A percentile compares a stretch with the other conserved stretches of the same genome.
phyloP scores from a whole-genome alignment of 2,888 invertebrate genomes.

The Eupelmus urozonus region DNA sequence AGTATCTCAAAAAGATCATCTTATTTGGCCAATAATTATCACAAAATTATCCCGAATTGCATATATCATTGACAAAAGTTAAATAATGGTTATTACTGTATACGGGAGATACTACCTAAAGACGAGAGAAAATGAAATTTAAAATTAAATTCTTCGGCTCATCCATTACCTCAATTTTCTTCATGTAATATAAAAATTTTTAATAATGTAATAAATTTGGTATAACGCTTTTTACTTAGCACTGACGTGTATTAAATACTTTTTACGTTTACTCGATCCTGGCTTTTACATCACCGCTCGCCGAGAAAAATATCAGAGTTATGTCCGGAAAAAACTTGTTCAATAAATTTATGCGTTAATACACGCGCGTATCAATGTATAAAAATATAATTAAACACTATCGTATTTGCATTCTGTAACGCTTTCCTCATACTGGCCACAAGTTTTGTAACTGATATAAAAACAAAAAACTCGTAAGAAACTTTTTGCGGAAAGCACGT shows the following conservation, averaged over 20 bases:
- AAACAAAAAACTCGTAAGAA: background rate
- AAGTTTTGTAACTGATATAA: slow-evolving; percentile 21
- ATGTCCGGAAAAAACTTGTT: slow-evolving; percentile 2
- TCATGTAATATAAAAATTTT: background rate
- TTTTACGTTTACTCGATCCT: background rate
- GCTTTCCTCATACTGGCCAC: too few species aligned
- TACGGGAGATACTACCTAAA: background rate
- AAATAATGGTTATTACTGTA: too few species aligned
- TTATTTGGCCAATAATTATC: too few species aligned
- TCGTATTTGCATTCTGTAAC: too few species aligned
- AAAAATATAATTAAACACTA: slow-evolving; percentile 28
- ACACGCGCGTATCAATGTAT: background rate
- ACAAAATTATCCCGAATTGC: too few species aligned
- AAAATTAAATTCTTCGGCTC: slow-evolving; percentile 19
- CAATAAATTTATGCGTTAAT: slow-evolving; percentile 22
- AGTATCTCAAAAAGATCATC: too few species aligned
- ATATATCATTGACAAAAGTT: too few species aligned
- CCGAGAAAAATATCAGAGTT: background rate
- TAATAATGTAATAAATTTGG: background rate
- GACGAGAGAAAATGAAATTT: slow-evolving; percentile 4
- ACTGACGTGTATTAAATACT: too few species aligned
- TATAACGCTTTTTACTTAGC: background rate
- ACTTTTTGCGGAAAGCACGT: slow-evolving; percentile 22
- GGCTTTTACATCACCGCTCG: slow-evolving; percentile 19
- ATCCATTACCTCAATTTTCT: too few species aligned